These are phyloP conservation scores for Trachelipus rathkii DNA, from an alignment of 1,140 invertebrate species.

Conservation along the genomic window DNA sequence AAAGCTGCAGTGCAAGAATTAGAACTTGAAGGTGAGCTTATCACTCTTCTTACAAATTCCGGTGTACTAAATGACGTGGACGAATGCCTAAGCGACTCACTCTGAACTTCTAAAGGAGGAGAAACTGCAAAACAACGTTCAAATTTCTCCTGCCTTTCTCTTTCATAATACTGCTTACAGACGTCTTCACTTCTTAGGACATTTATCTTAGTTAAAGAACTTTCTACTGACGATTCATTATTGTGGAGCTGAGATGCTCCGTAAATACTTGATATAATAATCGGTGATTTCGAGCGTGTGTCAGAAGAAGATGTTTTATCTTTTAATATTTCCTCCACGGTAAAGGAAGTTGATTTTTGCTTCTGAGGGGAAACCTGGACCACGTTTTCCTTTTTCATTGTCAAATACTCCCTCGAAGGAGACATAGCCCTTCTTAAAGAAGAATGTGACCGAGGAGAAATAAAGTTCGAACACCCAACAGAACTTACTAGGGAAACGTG, in stretches of 20 bases:
- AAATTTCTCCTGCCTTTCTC: too few relatives aligned
- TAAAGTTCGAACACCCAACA: background rate
- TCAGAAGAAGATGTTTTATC: constrained; percentile 22
- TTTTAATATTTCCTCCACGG: constrained; percentile 42
- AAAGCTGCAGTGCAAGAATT: too few relatives aligned
- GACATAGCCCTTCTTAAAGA: background rate
- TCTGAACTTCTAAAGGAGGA: too few relatives aligned
- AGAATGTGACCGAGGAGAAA: background rate
- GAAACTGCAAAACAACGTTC: too few relatives aligned
- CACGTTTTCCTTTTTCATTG: too few relatives aligned
- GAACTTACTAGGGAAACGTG: background rate
- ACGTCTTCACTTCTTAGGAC: background rate
- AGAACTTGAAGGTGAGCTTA: too few relatives aligned
- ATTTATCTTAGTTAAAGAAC: background rate
- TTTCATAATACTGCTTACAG: background rate
- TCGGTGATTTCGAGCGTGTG: background rate
- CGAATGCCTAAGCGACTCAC: too few relatives aligned
- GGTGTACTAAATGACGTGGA: too few relatives aligned
- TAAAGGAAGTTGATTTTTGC: constrained; percentile 27
- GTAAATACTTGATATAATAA: background rate
- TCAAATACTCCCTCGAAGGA: too few relatives aligned
- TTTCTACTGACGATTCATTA: background rate
- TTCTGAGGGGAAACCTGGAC: background rate
- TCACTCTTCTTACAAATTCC: too few relatives aligned
- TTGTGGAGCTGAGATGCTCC: background rate